Conservation (phyloP, 2,888 invertebrate genomes). For the Orthonychiurus folsomi region DNA sequence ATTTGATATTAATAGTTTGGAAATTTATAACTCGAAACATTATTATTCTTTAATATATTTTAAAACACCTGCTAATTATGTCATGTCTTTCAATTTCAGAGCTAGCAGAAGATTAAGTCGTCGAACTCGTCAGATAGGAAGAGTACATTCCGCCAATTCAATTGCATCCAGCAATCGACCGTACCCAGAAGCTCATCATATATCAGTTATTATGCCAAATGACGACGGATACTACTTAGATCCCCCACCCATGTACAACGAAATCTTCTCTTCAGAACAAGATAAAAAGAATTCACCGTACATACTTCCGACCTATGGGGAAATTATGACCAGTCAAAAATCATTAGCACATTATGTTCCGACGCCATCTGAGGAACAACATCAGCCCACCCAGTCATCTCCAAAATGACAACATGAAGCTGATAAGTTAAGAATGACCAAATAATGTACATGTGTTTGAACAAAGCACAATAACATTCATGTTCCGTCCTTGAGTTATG, state of each 20-base stretch:
- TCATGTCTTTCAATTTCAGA: neutral
- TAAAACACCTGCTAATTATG: neutral
- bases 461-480: too few species aligned
- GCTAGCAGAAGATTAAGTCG: neutral
- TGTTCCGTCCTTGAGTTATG: too few species aligned
- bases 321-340: neutral
- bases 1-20: too few species aligned
- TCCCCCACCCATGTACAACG: neutral
- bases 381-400: too few species aligned
- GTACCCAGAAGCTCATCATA: neutral
- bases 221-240: neutral
- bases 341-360: neutral
- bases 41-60: too few species aligned
- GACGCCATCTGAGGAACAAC: too few species aligned
- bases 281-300: neutral
- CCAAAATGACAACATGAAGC: neutral
- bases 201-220: neutral
- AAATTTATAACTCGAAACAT: too few species aligned
- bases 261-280: neutral
- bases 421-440: neutral
- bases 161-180: neutral
- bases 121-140: neutral
- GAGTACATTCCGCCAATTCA: neutral
- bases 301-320: neutral
- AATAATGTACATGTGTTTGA: too few species aligned